phyloP scores from a whole-genome alignment of 2,797 vertebrate genomes.

The Acropternis orthonyx region DNA sequence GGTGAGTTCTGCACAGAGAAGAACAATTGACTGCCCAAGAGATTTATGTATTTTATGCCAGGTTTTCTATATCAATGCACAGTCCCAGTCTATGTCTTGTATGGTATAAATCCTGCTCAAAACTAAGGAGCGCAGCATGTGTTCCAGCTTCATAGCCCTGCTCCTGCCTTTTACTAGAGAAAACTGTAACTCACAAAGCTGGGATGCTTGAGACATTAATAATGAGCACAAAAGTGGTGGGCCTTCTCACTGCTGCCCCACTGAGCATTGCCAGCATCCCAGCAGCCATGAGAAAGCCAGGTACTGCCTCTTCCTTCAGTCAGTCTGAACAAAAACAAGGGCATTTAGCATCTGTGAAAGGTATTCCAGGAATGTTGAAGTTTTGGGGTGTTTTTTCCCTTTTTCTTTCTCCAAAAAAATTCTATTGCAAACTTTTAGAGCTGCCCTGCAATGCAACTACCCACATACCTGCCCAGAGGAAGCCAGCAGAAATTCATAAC shows the following conservation, averaged over 20 bases:
- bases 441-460: not conserved
- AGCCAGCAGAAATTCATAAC: not conserved
- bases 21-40: not conserved
- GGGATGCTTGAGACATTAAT: not conserved
- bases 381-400: not conserved
- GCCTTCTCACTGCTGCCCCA: not conserved
- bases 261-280: not conserved
- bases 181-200: not conserved
- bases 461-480: not conserved
- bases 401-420: not conserved
- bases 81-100: not conserved
- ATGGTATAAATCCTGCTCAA: not conserved
- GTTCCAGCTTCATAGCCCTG: not conserved
- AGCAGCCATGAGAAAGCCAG: not conserved
- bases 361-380: slow-evolving; percentile 29
- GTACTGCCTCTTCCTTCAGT: not conserved
- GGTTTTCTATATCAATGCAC: not conserved
- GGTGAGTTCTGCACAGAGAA: not conserved
- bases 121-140: not conserved
- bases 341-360: not conserved
- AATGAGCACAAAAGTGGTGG: not conserved
- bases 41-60: not conserved
- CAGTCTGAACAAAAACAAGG: not conserved
- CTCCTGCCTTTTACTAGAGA: not conserved
- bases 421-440: not conserved